Evolutionary conservation across 2,888 invertebrate species (phyloP).

Genomic region (Eupithecia inturbata): DNA sequence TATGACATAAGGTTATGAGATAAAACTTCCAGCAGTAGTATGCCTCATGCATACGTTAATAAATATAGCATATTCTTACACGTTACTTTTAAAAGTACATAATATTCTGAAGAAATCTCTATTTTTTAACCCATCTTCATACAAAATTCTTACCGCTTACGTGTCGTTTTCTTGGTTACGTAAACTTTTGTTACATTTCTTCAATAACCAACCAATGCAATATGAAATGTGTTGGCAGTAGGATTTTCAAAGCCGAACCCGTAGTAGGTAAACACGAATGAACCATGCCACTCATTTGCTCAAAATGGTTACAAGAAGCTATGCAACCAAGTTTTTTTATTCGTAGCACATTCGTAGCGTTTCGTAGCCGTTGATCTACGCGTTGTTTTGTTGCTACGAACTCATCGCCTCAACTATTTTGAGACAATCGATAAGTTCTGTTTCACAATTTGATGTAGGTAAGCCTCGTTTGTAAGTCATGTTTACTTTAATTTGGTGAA

Average conservation of each 20-base stretch:
- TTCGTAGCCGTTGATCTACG: slow-evolving; percentile 25
- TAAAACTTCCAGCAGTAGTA: slow-evolving; percentile 1
- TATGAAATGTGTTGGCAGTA: not conserved
- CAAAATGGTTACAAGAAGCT: not conserved
- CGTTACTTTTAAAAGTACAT: not conserved
- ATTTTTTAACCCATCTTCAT: not conserved
- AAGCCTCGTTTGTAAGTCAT: not conserved
- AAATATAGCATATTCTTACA: not conserved
- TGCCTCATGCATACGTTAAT: not conserved
- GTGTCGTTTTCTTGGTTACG: slow-evolving; percentile 20
- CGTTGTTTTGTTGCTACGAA: slow-evolving; percentile 15
- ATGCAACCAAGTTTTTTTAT: slow-evolving; percentile 4
- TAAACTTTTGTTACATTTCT: slow-evolving; percentile 14
- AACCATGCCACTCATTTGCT: not conserved
- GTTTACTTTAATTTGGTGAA: not conserved
- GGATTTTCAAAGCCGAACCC: not conserved
- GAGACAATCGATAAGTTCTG: slow-evolving; percentile 13
- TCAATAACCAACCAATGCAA: not conserved
- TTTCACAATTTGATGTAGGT: slow-evolving; percentile 5
- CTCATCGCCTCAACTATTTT: slow-evolving; percentile 7
- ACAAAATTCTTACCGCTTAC: slow-evolving; percentile 4
- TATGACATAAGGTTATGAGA: not conserved
- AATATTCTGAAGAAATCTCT: not conserved
- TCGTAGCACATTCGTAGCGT: slow-evolving; percentile 16
- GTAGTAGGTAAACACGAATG: not conserved